Evolutionary conservation across 2,797 vertebrate species (phyloP), one percentile per base, ranked within the genome.

Genomic region (Acrocephalus scirpaceus): DNA sequence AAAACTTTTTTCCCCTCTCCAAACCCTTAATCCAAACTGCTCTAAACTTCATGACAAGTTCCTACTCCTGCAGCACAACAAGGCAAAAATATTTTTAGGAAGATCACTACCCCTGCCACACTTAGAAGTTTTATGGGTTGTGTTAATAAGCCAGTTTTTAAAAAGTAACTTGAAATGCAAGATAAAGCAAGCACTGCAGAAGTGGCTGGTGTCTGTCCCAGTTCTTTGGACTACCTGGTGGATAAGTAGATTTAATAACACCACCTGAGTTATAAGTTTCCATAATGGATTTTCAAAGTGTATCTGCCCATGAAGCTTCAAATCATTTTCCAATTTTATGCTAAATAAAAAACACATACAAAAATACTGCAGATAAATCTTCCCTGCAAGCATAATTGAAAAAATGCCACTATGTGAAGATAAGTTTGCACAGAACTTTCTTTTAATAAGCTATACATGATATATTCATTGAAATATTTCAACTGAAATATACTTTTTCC

Each of bases 331-430:
- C 62, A 71, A 74, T 86, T 80, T 80, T 66, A 78, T 72, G 66
- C 58, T 86, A 92, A 80, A 81, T 88, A 92, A 86, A 90, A 86
- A 88, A 71, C 34, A 93, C 40, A 50, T 34, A 78, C 30, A 65
- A 61, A 85, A 91, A 74, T 69, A 51, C 32, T 50, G 25, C 26
- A 78, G 74, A 69, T 60, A 57, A 87, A 60, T 45, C 81, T 94
- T 84, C 54, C 50, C 50, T 78, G 70, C 38, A 74, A 70, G 47
- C 57, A 44, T 61, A 65, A 65, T 8, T 69, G 73, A 75, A 3
- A 14, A 92, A 93, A 84, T 74, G 44, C 57, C 65, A 66, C 80
- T 64, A 62, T 22, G 53, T 57, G 77, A 70, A 73, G n/a, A 7
- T 66, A 73, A 83, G 17, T 79, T 94, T 69, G 64, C 25, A 26